Conservation (phyloP, 2,888 invertebrate genomes). For the Mythimna lalbum region DNA sequence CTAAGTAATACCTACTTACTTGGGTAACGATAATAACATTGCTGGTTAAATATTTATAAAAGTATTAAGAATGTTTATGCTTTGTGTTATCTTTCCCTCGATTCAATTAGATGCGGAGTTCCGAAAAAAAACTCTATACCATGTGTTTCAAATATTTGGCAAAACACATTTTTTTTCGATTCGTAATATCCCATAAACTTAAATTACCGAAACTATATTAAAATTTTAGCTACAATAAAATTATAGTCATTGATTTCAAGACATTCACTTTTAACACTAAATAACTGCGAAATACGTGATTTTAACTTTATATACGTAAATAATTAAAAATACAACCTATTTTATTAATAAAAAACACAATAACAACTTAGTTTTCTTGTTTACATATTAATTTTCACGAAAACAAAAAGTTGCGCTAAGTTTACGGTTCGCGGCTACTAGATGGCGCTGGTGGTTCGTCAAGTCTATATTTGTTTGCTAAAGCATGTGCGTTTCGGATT, state of each 20-base stretch:
- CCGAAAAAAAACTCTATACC: not conserved
- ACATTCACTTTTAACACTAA: conserved; percentile 14
- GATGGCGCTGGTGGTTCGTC: conserved; percentile 48
- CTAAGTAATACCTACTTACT: conserved; percentile 6
- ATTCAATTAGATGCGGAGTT: not conserved
- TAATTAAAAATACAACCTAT: too few relatives aligned
- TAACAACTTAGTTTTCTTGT: too few relatives aligned
- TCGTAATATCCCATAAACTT: not conserved
- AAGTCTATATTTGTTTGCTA: not conserved
- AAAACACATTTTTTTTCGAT: not conserved
- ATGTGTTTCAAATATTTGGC: not conserved
- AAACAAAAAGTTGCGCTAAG: not conserved
- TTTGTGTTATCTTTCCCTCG: not conserved
- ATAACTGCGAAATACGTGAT: not conserved
- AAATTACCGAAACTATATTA: not conserved
- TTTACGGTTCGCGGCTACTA: conserved; percentile 29
- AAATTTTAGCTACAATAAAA: conserved; percentile 7
- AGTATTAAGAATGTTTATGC: not conserved
- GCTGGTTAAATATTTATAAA: not conserved
- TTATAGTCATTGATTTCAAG: conserved; percentile 23
- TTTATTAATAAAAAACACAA: not conserved
- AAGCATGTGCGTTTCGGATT: not conserved
- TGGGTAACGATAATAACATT: not conserved
- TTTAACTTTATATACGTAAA: too few relatives aligned
- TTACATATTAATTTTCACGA: not conserved